Evolutionary conservation across 1,140 invertebrate species (phyloP).

Genomic region (Pentalonia nigronervosa): DNA sequence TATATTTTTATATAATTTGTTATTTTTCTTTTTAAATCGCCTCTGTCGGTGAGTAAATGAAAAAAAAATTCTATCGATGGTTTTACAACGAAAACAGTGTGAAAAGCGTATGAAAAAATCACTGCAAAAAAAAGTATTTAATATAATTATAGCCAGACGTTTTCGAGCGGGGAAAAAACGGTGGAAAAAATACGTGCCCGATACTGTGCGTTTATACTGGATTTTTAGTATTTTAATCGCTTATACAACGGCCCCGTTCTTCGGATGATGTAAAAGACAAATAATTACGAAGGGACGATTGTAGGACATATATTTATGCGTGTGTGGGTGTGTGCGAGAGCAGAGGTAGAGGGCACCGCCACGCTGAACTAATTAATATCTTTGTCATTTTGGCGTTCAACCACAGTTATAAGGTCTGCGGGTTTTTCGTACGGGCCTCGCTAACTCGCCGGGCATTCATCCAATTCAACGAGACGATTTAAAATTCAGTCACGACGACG

Average conservation of each 20-base stretch:
- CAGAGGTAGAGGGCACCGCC: not conserved
- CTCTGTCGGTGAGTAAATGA: not conserved
- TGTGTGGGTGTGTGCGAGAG: not conserved
- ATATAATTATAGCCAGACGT: not conserved
- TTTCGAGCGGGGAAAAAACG: not conserved
- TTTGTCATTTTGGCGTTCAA: slow-evolving; percentile 18
- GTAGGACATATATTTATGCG: not conserved
- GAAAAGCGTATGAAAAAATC: not conserved
- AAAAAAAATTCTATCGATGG: not conserved
- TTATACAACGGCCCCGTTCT: not conserved
- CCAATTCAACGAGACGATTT: not conserved
- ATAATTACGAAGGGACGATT: slow-evolving; percentile 21
- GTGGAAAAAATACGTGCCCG: not conserved
- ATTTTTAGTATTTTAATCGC: slow-evolving; percentile 1
- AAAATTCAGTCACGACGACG: not conserved
- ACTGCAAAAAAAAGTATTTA: not conserved
- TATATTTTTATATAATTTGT: not conserved
- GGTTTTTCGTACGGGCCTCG: not conserved
- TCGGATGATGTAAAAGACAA: slow-evolving; percentile 5
- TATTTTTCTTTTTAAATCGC: not conserved
- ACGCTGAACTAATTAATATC: slow-evolving; percentile 53
- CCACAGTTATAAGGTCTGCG: slow-evolving; percentile 35
- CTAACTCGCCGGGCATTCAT: not conserved
- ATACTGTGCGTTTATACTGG: not conserved
- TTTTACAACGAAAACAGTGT: not conserved